Percentiles rank a stretch among this genome's conserved stretches.
Evolutionary conservation across 2,113 vertebrate species (phyloP).

Genomic region (Mellivora capensis): DNA sequence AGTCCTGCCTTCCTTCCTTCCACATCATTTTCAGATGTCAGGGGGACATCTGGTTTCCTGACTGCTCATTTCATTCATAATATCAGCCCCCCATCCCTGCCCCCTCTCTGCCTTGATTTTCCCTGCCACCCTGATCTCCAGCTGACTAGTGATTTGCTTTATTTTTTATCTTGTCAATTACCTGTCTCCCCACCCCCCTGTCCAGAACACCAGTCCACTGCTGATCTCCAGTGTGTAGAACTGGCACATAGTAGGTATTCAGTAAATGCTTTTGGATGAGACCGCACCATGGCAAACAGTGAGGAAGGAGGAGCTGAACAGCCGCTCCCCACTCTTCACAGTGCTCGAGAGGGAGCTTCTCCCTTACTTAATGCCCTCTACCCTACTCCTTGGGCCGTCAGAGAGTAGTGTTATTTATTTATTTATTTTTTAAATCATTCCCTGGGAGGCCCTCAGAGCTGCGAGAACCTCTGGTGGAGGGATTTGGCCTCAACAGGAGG

Average conservation of each 20-base stretch:
- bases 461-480: background rate
- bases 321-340: background rate
- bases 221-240: background rate
- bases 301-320: background rate
- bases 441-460: background rate
- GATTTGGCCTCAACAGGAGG: background rate
- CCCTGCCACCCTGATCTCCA: too few species aligned
- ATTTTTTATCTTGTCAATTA: too few species aligned
- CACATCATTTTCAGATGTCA: background rate
- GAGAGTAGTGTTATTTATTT: background rate
- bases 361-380: background rate
- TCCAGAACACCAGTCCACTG: background rate
- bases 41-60: background rate
- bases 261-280: background rate
- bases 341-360: background rate
- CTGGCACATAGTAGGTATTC: background rate
- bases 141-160: background rate
- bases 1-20: background rate
- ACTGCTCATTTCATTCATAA: fast-evolving
- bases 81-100: background rate
- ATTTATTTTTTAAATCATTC: background rate
- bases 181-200: background rate
- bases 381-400: background rate
- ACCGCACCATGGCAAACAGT: too few species aligned
- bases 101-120: background rate